Evolutionary conservation across 2,797 vertebrate species (phyloP), one percentile per base, ranked within the genome.

Genomic region (Miichthys miiuy): DNA sequence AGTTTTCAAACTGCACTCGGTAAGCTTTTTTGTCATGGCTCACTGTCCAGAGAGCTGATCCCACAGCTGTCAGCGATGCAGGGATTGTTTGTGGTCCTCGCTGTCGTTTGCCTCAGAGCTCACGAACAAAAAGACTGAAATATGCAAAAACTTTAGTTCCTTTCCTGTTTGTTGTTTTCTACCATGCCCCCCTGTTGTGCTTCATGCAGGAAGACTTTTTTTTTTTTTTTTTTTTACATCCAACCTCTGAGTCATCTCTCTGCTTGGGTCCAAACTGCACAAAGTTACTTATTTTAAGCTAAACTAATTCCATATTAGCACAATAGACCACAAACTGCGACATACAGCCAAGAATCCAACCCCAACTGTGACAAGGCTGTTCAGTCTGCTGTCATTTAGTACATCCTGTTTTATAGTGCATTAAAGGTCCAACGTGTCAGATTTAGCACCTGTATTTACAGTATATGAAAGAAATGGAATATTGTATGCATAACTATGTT

Each of bases 231-330:
- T 34, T 34, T 34, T 34, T 7, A 34, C 30, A 56, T 72, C 68
- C 78, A 71, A 30, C 18, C 52, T 79, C 55, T 86, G 83, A 85
- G 52, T 82, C 75, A 79, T 74, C 58, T 30, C 67, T 51, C 73
- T 72, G 78, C 70, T 72, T 68, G 64, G 25, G 52, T 60, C 52
- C 78, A 81, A 41, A 74, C 82, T 12, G 23, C 21, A 68, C 56
- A 81, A 54, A 0, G 17, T 56, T 46, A 73, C 46, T 68, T 72
- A 56, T 54, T 81, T 72, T 54, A 38, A 16, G 21, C 23, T 46
- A 27, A 84, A 69, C 86, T 9, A 60, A 79, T 75, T 5, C 12
- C 21, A n/a, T 68, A 56, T 72, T 50, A 58, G 63, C 25, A 71
- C 12, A 70, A 69, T 10, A 38, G 27, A 72, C 20, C 60, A 68